Conservation (phyloP, 2,888 invertebrate genomes). For the Blastobasis lacticolella region DNA sequence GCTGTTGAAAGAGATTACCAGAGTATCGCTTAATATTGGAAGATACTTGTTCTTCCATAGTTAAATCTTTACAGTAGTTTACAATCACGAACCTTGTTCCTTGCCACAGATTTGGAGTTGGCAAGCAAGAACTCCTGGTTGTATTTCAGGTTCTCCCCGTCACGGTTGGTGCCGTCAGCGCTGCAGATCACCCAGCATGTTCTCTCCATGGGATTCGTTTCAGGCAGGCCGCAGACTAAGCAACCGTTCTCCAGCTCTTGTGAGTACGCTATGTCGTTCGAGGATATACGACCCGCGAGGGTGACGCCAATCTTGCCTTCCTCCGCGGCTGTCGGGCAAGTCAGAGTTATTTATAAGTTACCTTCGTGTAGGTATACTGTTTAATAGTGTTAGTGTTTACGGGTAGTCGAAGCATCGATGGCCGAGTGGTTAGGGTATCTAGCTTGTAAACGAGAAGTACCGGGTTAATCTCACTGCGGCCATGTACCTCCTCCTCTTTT, state of each 20-base stretch:
- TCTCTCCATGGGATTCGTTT: slow-evolving; percentile 32
- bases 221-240: slow-evolving; percentile 33
- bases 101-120: slow-evolving; percentile 28
- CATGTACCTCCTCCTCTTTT: no score
- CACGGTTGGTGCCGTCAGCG: slow-evolving; percentile 56
- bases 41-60: no score
- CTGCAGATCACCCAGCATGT: slow-evolving; percentile 52
- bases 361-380: no score
- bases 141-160: slow-evolving; percentile 50
- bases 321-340: slow-evolving; percentile 33
- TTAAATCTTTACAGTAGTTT: no score
- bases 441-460: no score
- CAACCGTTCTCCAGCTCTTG: slow-evolving; percentile 58
- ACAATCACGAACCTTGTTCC: no score
- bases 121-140: slow-evolving; percentile 61
- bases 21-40: no score
- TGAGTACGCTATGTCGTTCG: slow-evolving; percentile 49
- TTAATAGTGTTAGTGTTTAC: no score
- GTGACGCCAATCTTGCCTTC: slow-evolving; percentile 45
- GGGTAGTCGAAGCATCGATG: no score
- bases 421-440: no score
- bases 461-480: no score
- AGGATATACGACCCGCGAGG: slow-evolving; percentile 51
- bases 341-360: not conserved
- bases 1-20: no score